Evolutionary conservation across 2,888 invertebrate genomes (phyloP).

Genomic region (Anticlea derivata): DNA sequence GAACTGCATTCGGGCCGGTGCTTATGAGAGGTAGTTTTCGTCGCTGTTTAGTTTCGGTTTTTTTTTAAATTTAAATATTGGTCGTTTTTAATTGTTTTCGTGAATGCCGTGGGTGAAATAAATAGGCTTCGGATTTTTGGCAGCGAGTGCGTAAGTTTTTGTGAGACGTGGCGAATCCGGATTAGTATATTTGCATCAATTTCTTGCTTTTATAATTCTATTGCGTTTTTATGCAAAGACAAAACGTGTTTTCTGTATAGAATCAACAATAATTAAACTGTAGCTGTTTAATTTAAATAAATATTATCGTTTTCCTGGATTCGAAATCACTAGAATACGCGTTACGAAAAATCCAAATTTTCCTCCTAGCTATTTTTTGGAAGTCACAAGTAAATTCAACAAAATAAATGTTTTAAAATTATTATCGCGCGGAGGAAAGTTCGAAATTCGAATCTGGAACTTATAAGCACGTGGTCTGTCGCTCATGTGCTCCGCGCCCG

Average conservation of each 20-base stretch:
- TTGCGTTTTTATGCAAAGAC: conserved; percentile 15
- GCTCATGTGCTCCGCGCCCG: conserved; percentile 71
- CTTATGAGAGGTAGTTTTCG: conserved; percentile 75
- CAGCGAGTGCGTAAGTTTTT: conserved; percentile 42
- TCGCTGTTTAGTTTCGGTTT: conserved; percentile 73
- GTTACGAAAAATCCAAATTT: conserved; percentile 2
- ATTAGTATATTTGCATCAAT: not conserved
- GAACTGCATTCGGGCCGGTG: conserved; percentile 66
- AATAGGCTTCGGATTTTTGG: conserved; percentile 45
- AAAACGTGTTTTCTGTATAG: conserved; percentile 5
- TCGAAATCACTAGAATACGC: conserved; percentile 9
- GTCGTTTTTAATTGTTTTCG: conserved; percentile 49
- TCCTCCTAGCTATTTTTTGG: not conserved
- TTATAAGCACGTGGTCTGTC: conserved; percentile 80
- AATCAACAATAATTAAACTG: conserved; percentile 2
- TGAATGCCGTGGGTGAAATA: conserved; percentile 55
- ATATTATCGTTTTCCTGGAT: conserved; percentile 9
- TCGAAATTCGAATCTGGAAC: conserved; percentile 64
- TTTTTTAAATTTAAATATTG: conserved; percentile 55
- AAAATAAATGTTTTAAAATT: conserved; percentile 18
- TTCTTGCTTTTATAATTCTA: conserved; percentile 7
- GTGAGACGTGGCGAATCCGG: conserved; percentile 8
- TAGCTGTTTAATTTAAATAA: conserved; percentile 4
- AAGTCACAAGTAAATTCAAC: not conserved
- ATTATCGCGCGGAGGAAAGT: conserved; percentile 56